Base-by-base conservation (phyloP, 2,797 vertebrate species). In the Merluccius polli region DNA sequence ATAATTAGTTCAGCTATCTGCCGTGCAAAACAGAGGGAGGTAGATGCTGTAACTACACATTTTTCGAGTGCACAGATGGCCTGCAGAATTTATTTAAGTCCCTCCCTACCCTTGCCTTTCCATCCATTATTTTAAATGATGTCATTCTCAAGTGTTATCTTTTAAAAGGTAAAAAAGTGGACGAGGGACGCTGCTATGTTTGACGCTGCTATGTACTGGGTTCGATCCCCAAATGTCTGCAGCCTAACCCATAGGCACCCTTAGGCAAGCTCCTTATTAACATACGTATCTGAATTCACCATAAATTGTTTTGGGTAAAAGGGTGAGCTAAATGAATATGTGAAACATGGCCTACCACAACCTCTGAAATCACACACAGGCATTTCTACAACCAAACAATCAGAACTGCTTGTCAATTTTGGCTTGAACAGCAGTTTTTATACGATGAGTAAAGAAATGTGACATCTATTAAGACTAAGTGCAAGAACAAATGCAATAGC, bases 1-100 rank as follows among this genome's bases (percentile, higher is more conserved):
- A 76, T 79, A 77, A 83, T 80, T 79, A 78, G 79, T 87, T 78
- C 32, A 32, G 68, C 82, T 59, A 59, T 59, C 52, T 24, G 52
- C 52, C 52, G n/a, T 59, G 18, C 52, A 59, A 10, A 59, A 59
- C 52, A 59, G 52, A 59, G 52, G 52, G 52, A 59, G 52, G 52
- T 59, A 59, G 52, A 8, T 59, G 52, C 52, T 59, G 52, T 59
- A 59, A 59, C 52, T 59, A 59, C 52, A 59, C 52, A 9, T 21
- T 24, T 59, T 59, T 59, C 21, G 52, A 59, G 52, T 18, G 16
- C 52, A 59, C 21, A 68, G 65, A 68, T 68, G 65, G 65, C 65
- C 24, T n/a, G 52, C 52, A 24, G 52, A n/a, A 59, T 10, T 16
- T 21, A 59, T 59, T 21, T 59, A n/a, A 59, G 52, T 59, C 52